phyloP scores from a whole-genome alignment of 1,140 invertebrate species.

The Steinernema feltiae region DNA sequence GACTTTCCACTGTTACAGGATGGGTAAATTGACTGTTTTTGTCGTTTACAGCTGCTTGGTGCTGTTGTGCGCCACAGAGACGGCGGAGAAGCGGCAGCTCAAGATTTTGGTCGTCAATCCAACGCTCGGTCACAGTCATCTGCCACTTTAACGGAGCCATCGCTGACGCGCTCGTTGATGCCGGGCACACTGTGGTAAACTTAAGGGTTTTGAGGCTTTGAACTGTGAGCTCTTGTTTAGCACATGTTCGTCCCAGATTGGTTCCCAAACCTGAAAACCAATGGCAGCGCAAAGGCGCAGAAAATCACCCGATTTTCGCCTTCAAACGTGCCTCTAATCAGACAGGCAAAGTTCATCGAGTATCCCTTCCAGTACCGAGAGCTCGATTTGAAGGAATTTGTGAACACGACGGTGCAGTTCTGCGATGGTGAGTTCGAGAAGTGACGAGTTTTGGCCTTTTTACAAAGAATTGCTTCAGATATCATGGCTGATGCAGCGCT shows the following conservation, averaged over 20 bases:
- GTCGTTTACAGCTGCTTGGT: not conserved
- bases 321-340: not conserved
- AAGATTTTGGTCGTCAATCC: constrained; percentile 11
- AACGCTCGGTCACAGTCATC: not conserved
- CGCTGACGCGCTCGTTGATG: constrained; percentile 17
- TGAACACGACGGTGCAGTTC: not conserved
- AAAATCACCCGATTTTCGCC: not conserved
- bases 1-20: no score
- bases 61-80: not conserved
- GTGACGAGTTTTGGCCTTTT: not conserved
- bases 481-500: constrained; percentile 63
- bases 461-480: constrained; percentile 59
- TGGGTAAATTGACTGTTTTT: no score
- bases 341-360: not conserved
- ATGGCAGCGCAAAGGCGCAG: not conserved
- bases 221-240: not conserved
- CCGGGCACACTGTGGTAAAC: constrained; percentile 20
- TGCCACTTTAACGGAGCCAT: constrained; percentile 3
- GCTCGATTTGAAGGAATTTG: not conserved
- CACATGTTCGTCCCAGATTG: not conserved
- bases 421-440: not conserved
- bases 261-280: not conserved
- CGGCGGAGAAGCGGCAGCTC: not conserved
- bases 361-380: not conserved
- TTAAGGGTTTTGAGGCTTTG: not conserved